phyloP scores from a whole-genome alignment of 2,797 vertebrate genomes.

The Spinus olivaceus region DNA sequence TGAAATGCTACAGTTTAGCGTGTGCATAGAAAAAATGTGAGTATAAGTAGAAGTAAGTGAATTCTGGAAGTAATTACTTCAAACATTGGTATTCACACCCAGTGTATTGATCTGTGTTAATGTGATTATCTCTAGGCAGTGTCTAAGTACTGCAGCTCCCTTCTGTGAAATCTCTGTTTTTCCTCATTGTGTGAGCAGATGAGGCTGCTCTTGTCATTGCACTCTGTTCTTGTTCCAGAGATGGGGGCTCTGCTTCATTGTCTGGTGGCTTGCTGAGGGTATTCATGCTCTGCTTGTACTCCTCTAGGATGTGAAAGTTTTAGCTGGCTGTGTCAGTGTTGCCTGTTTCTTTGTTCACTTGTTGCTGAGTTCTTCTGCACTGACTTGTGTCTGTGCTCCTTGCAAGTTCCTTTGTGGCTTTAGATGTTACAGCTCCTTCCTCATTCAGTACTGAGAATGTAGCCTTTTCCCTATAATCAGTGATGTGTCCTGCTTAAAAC shows the following conservation, averaged over 20 bases:
- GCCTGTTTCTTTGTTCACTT: neutral
- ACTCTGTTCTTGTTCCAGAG: neutral
- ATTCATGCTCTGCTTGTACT: neutral
- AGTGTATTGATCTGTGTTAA: neutral
- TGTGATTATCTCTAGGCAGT: neutral
- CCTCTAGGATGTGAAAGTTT: neutral
- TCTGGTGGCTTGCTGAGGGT: neutral
- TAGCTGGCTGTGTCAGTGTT: neutral
- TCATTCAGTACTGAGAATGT: neutral
- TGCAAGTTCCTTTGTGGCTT: neutral
- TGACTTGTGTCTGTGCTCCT: neutral
- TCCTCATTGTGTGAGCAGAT: fast-evolving
- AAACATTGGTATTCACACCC: neutral
- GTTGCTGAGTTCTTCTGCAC: neutral
- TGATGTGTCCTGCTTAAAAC: neutral
- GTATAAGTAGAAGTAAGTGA: neutral
- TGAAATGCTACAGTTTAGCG: neutral
- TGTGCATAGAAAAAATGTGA: neutral
- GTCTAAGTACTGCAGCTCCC: neutral
- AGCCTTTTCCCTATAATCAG: neutral
- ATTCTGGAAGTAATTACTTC: neutral
- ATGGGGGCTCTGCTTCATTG: neutral
- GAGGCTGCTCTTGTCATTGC: neutral
- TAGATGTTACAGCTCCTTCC: neutral
- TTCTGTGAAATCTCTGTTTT: neutral